phyloP scores from a whole-genome alignment of 2,113 vertebrate genomes.

The Indicator indicator region DNA sequence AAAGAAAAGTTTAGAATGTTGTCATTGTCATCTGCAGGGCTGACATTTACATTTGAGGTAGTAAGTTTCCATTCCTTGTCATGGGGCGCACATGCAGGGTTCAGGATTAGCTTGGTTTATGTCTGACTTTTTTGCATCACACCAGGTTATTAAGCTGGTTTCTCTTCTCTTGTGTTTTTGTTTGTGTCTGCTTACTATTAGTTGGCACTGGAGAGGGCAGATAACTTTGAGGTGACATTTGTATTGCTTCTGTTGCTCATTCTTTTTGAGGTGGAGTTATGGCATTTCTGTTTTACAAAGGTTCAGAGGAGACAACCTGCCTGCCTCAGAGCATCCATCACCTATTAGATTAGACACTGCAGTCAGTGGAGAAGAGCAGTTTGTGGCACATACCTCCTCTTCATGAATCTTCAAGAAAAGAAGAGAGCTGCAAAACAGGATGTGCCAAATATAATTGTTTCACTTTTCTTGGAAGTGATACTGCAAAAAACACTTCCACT shows the following conservation, averaged over 20 bases:
- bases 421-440: background rate
- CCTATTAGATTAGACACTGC: background rate
- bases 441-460: background rate
- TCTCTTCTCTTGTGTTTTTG: background rate
- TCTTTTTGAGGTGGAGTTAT: background rate
- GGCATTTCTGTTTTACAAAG: background rate
- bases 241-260: background rate
- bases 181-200: background rate
- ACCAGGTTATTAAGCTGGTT: background rate
- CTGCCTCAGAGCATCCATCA: background rate
- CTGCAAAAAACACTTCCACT: background rate
- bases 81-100: background rate
- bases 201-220: background rate
- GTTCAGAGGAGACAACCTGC: background rate
- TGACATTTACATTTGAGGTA: constrained; percentile 3
- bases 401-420: background rate
- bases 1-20: constrained; percentile 1
- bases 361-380: background rate
- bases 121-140: background rate
- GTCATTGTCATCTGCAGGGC: background rate
- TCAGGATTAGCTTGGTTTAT: background rate
- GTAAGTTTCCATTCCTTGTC: background rate
- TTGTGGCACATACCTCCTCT: background rate
- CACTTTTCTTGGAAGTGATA: constrained; percentile 21
- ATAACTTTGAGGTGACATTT: background rate